A percentile compares a stretch with the other conserved stretches of the same genome.
phyloP scores from a whole-genome alignment of 1,140 invertebrate genomes.

The Bicyclus anynana region DNA sequence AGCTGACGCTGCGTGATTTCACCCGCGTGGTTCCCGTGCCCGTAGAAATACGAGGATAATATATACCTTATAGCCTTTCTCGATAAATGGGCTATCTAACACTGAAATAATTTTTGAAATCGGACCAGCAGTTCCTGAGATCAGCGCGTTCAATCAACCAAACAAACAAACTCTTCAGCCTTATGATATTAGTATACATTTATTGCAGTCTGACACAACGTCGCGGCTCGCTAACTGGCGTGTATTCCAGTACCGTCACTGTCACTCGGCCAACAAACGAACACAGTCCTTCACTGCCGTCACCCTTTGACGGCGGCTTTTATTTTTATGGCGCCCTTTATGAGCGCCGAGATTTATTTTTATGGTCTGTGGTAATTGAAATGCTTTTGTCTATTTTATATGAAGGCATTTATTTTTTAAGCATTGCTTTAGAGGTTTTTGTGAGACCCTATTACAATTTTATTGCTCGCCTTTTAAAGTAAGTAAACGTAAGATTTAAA shows the following conservation, averaged over 20 bases:
- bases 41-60: no score
- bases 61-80: no score
- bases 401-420: slow-evolving; percentile 15
- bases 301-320: slow-evolving; percentile 25
- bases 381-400: slow-evolving; percentile 27
- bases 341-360: slow-evolving; percentile 21
- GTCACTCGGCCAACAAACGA: background rate
- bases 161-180: no score
- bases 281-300: background rate
- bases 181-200: no score
- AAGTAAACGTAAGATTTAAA: background rate
- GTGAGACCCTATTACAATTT: slow-evolving; percentile 9
- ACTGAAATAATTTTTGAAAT: no score
- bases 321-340: slow-evolving; percentile 30
- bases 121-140: no score
- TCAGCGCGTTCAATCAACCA: no score
- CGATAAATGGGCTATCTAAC: no score
- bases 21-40: no score
- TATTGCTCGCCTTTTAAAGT: slow-evolving; percentile 6
- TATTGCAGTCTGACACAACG: no score
- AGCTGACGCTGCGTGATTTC: no score
- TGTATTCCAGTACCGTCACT: background rate
- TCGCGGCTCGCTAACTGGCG: background rate
- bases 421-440: slow-evolving; percentile 14
- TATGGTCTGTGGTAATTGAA: slow-evolving; percentile 27